Evolutionary conservation across 2,113 vertebrate species (phyloP), one percentile per base, ranked within the genome.

Genomic region (Nothocercus julius): DNA sequence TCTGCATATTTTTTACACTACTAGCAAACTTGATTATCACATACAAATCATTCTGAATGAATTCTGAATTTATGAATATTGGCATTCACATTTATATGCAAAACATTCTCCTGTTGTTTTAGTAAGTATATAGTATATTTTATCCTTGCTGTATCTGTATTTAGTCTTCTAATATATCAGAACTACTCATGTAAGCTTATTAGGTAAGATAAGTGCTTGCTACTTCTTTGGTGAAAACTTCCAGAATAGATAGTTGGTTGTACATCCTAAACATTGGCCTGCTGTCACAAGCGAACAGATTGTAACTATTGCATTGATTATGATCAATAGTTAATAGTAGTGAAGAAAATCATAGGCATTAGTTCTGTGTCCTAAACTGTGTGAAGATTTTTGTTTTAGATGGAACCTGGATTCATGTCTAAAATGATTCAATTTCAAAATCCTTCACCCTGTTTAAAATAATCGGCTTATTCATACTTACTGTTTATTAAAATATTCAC

Each of bases 231-330:
- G 81, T 68, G 10, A 42, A 91, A 91, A 40, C 1, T 78, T 44
- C 13, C 0, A 0, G 8, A 79, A 61, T 18, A 63, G 24, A 21
- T 49, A 72, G 9, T 7, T 64, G 8, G 4, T 24, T 91, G 25
- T 58, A 67, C 36, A 66, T 87, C 25, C 7, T 53, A 49, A n/a
- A 7, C 76, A 27, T 36, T 70, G 13, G 2, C 34, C 84, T 82
- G 22, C 19, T 66, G 40, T 53, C 28, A 75, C n/a, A 80, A 81
- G 34, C 8, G 51, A 10, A 30, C 40, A 77, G 38, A 32, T 11
- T 11, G 4, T 58, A 19, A 3, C 19, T 47, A 18, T 47, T 47
- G 47, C 47, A 47, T 9, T 47, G 47, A 47, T 47, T 47, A 44
- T 44, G 15, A n/a, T 38, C 22, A 38, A 5, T 58, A 63, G 56